Base-by-base conservation (phyloP, 2,888 invertebrate genomes). In the Druceiella hillmani region DNA sequence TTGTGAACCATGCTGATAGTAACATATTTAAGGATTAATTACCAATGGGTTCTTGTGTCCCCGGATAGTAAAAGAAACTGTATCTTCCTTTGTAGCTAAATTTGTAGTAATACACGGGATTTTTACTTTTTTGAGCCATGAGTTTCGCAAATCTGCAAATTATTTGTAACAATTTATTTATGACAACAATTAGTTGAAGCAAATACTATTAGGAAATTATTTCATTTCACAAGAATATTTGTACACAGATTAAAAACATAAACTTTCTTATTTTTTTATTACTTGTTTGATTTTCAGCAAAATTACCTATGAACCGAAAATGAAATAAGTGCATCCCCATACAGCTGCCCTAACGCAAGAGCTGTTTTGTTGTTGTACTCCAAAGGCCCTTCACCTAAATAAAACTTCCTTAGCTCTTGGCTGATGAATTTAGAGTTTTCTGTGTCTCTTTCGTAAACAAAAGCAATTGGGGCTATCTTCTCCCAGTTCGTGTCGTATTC, bases 381-480 rank as follows among this genome's bases (percentile, higher is more conserved):
- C 12, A 70, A 46, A 2, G 58, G 52, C 40, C 61, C 54, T 28
- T 62, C 59, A 2, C 59, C 53, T n/a, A 75, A 61, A 47, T 78
- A 80, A 34, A 64, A 67, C 3, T 59, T 55, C 38, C 66, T 68
- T 3, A 84, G 52, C 14, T 66, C 64, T 17, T 58, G 58, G 25
- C 73, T 76, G 1, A 78, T 73, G 3, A 62, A 55, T 11, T 58
- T 57, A 0, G 78, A 66, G 39, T 71, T 65, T 1, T 73, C 55
- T 9, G 67, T 69, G 3, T 69, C 64, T 4, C 74, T 70, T 45
- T 84, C 76, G 41, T 75, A 76, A 2, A 70, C 47, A 50, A 84
- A 83, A 3, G 75, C 69, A 14, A 83, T 75, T 0, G 84, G 84
- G 0, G 83, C 82, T 10, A 78, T 47, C 22, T 59, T 59, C 3